Base-by-base conservation (phyloP, 2,797 vertebrate species). In the Lepilemur septentrionalis region DNA sequence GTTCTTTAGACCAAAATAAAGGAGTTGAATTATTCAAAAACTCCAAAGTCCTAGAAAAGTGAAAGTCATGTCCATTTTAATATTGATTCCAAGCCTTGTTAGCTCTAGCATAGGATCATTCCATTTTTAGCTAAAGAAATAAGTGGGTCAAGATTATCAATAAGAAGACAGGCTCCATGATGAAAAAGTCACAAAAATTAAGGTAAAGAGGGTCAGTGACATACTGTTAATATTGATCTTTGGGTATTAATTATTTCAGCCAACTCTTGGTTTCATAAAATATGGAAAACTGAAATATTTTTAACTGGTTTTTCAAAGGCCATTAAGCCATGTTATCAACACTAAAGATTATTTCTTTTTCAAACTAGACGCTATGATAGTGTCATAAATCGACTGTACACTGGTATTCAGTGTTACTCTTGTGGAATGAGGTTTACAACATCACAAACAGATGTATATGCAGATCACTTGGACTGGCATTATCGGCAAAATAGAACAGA, bases 391-490 rank as follows among this genome's bases (percentile, higher is more conserved):
- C 99, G 99, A 86, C 98, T 99, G 20, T 99, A 99, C 98, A 99
- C 99, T 67, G 99, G 99, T 93, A 99, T 99, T 98, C 99, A 99
- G 98, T 99, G 99, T 98, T 99, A 99, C 61, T 99, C 99, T 0
- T 99, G 99, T 98, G 99, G 99, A 97, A 99, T 99, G 99, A 99
- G 99, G 87, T 99, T 99, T 98, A 99, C 99, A 1, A 98, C 99
- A 14, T 99, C 99, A 14, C 99, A 99, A 98, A 99, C 99, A 1
- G 99, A 99, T 97, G 98, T 99, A 89, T 99, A 99, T 76, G 99
- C 99, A 0, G 99, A 99, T 98, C 99, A 99, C 95, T 99, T 99
- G 98, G 99, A 99, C 95, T 99, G 99, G 99, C 99, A 99, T 98
- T 99, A 99, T 97, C 99, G 99, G 18, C 99, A 99, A 98, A 99